Base-by-base conservation (phyloP, 2,797 vertebrate genomes). In the Corythornis leucogaster region DNA sequence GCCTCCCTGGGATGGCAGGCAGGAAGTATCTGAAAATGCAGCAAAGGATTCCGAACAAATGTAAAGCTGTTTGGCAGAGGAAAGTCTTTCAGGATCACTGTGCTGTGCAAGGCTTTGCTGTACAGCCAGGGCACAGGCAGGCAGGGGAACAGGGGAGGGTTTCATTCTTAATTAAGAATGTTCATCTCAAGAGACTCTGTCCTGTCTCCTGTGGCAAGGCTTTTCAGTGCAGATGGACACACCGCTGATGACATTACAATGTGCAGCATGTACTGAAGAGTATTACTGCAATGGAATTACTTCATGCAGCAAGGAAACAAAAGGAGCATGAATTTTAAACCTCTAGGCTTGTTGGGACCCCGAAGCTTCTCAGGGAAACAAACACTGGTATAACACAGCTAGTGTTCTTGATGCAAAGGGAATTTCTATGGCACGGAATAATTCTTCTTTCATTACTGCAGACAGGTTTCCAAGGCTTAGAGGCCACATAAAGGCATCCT, bases 191-290 rank as follows among this genome's bases (percentile, higher is more conserved):
- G 92, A 78, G 92, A 77, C 68, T 69, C 80, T 67, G 73, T 76
- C 70, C 82, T 86, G 92, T 94, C 93, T 94, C 91, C 86, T 20
- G 55, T 73, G 87, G 81, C 89, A 81, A 90, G 82, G 89, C 86
- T 94, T 88, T 87, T 90, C 94, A 80, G 94, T 92, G 82, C 96
- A 96, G 95, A 97, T 93, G 96, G 96, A 95, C 96, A 96, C 93
- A 96, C 95, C 3, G 42, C 94, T 88, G 89, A 94, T 91, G 85
- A 78, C 67, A 87, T 86, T 95, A 81, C 80, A 83, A 91, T 78
- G 53, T 68, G 63, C 91, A 92, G 84, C 87, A 87, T 91, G 81
- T 76, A 92, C 93, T 83, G 94, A 94, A 33, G 78, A 55, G 79
- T 93, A 87, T 92, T 87, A 89, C 87, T 95, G 90, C 92, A 94